These are phyloP conservation scores for Coenonympha arcania DNA, from an alignment of 2,888 invertebrate genomes.

Conservation along the genomic window DNA sequence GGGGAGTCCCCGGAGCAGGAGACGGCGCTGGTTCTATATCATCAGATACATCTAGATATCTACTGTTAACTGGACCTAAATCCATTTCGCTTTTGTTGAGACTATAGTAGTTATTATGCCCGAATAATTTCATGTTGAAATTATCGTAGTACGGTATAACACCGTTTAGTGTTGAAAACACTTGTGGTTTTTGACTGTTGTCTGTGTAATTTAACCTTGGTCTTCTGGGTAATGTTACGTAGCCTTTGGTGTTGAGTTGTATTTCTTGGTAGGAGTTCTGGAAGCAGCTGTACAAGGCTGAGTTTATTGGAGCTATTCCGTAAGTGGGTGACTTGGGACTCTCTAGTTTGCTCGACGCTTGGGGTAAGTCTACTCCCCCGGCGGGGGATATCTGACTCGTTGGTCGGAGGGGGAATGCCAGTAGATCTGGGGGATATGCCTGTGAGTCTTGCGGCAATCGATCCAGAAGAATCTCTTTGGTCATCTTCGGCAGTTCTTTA, in stretches of 20 bases:
- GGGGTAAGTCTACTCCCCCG: slow-evolving; percentile 35
- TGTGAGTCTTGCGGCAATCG: slow-evolving; percentile 68
- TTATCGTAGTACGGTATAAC: slow-evolving; percentile 81
- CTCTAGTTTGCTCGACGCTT: slow-evolving; percentile 27
- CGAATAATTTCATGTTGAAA: slow-evolving; percentile 87
- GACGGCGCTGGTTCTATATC: slow-evolving; percentile 66
- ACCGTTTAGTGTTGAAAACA: slow-evolving; percentile 61
- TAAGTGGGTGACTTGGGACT: slow-evolving; percentile 66
- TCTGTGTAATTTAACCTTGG: slow-evolving; percentile 80
- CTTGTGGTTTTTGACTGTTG: slow-evolving; percentile 58
- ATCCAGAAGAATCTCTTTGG: slow-evolving; percentile 66
- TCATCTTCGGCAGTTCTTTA: slow-evolving; percentile 69
- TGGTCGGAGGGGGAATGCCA: slow-evolving; percentile 80
- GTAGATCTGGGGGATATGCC: slow-evolving; percentile 85
- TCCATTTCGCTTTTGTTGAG: slow-evolving; percentile 81
- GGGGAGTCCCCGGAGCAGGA: slow-evolving; percentile 70
- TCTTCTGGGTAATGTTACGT: slow-evolving; percentile 88
- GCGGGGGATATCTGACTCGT: slow-evolving; percentile 69
- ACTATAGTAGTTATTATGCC: slow-evolving; percentile 83
- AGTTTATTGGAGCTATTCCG: slow-evolving; percentile 46
- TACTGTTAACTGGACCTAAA: slow-evolving; percentile 68
- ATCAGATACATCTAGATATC: slow-evolving; percentile 64
- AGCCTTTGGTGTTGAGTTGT: slow-evolving; percentile 80
- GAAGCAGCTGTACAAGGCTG: slow-evolving; percentile 57
- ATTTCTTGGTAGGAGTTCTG: slow-evolving; percentile 76